Percentiles rank a stretch among this genome's conserved stretches.
phyloP scores from a whole-genome alignment of 1,140 invertebrate genomes.

The Magallana angulata region DNA sequence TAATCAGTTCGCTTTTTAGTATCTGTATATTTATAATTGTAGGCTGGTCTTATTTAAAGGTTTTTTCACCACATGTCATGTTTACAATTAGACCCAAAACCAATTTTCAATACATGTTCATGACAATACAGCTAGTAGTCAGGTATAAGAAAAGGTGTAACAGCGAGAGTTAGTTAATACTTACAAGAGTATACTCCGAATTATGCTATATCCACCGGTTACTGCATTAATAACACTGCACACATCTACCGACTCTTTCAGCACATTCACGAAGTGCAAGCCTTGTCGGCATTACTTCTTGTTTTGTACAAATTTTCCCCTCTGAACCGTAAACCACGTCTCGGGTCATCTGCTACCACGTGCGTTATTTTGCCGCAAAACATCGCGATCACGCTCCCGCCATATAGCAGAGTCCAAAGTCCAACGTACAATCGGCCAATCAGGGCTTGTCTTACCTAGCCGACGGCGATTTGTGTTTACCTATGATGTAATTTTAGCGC shows the following conservation, averaged over 20 bases:
- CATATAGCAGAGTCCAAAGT: background rate
- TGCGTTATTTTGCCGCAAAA: conserved; percentile 2
- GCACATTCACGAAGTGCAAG: background rate
- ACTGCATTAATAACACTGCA: background rate
- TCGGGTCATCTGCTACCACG: background rate
- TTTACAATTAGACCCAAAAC: too few species aligned
- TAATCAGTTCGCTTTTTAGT: too few species aligned
- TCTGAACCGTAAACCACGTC: background rate
- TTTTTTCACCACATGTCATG: too few species aligned
- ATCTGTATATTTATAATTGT: too few species aligned
- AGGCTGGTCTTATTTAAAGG: too few species aligned
- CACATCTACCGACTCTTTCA: background rate
- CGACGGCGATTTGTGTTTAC: background rate
- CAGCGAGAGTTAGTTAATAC: too few species aligned
- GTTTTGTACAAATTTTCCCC: background rate
- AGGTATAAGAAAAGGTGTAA: too few species aligned
- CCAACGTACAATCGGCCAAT: background rate
- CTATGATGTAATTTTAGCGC: background rate
- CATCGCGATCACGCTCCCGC: background rate
- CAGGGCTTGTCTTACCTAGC: background rate
- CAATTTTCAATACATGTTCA: too few species aligned
- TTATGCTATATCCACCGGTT: too few species aligned
- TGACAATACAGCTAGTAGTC: too few species aligned
- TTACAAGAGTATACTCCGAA: too few species aligned
- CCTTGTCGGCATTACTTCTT: background rate